Base-by-base conservation (phyloP, 2,797 vertebrate species). In the Periparus ater region DNA sequence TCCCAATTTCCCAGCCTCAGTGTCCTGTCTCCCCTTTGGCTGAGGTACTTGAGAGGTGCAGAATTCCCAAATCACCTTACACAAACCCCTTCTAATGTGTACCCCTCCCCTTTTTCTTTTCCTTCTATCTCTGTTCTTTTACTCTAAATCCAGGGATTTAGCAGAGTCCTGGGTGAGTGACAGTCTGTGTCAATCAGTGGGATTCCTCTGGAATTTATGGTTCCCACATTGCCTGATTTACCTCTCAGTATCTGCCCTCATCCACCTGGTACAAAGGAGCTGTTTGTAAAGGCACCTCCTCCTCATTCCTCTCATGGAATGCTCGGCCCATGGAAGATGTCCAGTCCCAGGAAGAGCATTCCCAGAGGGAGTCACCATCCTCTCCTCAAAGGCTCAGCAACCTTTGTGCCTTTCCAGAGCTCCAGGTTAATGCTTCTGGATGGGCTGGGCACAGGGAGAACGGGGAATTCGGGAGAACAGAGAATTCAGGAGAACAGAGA, bases 321-420 rank as follows among this genome's bases (percentile, higher is more conserved):
- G 42, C 27, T 61, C 34, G 19, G 48, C 26, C n/a, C 11, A 2
- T 0, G 8, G 23, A 36, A 44, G 10, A 9, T 0, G 2, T 2
- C 44, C 38, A 26, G 12, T 29, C 14, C 44, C 40, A 5, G 7
- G 50, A 34, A 29, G 6, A 55, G 10, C 5, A 2, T 51, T 91
- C 47, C 60, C 58, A 87, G 62, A 45, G 22, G 22, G 47, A 48
- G 7, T 9, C 34, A 23, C 21, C 20, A 15, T 9, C 11, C 40
- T 15, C 25, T 18, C 34, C 50, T 40, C 2, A 1, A 51, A 68
- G 82, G 16, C 48, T 34, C 11, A n/a, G 48, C 12, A 54, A 48
- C 2, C 10, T 77, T 19, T 19, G 51, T 60, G 66, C 19, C 40
- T 1, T 6, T 2, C 2, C 32, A 47, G 57, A 14, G 50, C 63